Percentiles rank a stretch among this genome's conserved stretches.
Conservation (phyloP, 1,140 invertebrate genomes). For the Oncopeltus fasciatus region DNA sequence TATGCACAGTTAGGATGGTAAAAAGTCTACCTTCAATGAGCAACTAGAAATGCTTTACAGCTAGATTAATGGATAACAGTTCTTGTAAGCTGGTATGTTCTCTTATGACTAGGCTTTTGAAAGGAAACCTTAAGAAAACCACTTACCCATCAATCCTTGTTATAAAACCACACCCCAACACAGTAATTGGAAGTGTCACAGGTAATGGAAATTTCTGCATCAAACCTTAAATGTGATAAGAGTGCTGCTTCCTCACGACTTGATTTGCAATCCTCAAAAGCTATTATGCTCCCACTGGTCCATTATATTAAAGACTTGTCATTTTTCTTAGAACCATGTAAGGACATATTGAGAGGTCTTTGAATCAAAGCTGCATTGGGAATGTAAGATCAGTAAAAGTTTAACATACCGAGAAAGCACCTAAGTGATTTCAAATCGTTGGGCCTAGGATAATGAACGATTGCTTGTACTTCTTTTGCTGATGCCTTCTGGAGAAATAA, state of each 20-base stretch:
- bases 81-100: too few relatives aligned
- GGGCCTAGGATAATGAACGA: background rate
- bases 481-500: too few relatives aligned
- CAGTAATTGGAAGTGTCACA: background rate
- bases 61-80: background rate
- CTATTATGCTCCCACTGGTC: too few relatives aligned
- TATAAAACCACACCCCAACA: background rate
- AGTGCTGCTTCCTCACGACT: background rate
- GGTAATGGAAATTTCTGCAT: background rate
- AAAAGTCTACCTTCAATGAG: background rate
- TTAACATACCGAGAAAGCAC: background rate
- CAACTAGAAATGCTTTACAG: background rate
- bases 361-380: background rate
- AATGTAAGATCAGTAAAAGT: background rate
- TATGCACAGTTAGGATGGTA: background rate
- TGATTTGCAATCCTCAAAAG: background rate
- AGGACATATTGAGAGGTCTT: background rate
- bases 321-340: background rate
- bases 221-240: background rate
- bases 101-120: background rate
- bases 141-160: background rate
- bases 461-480: background rate
- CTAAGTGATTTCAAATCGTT: background rate
- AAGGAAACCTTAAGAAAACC: background rate
- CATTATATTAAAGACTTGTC: too few relatives aligned